Conservation (phyloP, 2,113 vertebrate species). For the Pomatostomus ruficeps region DNA sequence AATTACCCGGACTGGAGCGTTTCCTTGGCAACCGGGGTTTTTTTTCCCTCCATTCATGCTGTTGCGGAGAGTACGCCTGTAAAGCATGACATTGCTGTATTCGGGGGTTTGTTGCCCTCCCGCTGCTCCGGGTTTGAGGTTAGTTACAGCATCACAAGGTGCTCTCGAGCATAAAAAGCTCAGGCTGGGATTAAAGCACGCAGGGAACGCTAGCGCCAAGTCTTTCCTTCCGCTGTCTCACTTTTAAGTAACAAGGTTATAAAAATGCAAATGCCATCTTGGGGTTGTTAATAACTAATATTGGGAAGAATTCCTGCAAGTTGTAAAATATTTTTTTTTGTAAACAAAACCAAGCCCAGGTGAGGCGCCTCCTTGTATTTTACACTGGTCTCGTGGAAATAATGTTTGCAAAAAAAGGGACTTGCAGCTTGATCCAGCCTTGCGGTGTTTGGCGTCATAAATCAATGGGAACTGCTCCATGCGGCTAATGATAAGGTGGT, state of each 20-base stretch:
- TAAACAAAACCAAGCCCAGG: not conserved
- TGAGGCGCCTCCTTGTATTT: not conserved
- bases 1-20: constrained; percentile 96
- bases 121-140: constrained; percentile 75
- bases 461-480: constrained; percentile 50
- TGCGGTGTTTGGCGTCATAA: constrained; percentile 32
- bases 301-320: constrained; percentile 46
- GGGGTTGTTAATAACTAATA: constrained; percentile 53
- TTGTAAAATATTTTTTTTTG: constrained; percentile 9
- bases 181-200: constrained; percentile 73
- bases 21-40: constrained; percentile 89
- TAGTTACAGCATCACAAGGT: constrained; percentile 78
- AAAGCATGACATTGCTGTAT: constrained; percentile 87
- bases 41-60: constrained; percentile 77
- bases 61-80: constrained; percentile 75
- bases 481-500: constrained; percentile 25
- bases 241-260: constrained; percentile 68
- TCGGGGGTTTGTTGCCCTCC: constrained; percentile 77
- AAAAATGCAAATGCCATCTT: constrained; percentile 66
- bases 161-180: constrained; percentile 75
- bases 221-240: constrained; percentile 42
- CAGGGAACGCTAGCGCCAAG: constrained; percentile 20
- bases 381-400: not conserved
- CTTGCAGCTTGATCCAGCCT: not conserved
- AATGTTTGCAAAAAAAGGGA: not conserved